A percentile compares a stretch with the other conserved stretches of the same genome.
phyloP scores from a whole-genome alignment of 2,888 invertebrate species.

The Arenicola marina region DNA sequence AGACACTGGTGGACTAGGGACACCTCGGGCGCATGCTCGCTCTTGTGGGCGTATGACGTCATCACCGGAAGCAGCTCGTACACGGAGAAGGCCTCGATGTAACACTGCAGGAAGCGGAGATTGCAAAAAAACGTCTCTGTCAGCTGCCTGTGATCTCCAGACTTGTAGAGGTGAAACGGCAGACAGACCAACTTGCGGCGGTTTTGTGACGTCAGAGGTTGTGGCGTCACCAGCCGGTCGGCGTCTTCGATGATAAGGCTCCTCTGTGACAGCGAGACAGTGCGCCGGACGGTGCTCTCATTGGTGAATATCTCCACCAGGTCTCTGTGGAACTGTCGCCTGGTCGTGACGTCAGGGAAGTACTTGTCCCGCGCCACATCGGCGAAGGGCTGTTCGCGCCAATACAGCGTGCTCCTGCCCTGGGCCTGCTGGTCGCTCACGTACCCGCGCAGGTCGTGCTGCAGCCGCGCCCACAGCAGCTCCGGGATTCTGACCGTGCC shows the following conservation, averaged over 20 bases:
- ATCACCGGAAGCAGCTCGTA: slow-evolving; percentile 68
- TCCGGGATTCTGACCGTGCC: slow-evolving; percentile 50
- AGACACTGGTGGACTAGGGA: not conserved
- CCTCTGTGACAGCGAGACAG: slow-evolving; percentile 41
- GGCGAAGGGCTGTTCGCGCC: slow-evolving; percentile 53
- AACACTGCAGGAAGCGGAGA: slow-evolving; percentile 41
- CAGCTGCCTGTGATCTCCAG: not conserved
- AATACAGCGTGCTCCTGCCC: slow-evolving; percentile 45
- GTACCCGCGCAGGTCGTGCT: slow-evolving; percentile 47
- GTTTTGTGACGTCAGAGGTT: slow-evolving; percentile 10
- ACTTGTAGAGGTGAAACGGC: slow-evolving; percentile 10
- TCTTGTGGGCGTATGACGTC: too few species aligned
- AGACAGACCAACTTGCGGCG: slow-evolving; percentile 7
- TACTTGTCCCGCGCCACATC: slow-evolving; percentile 44
- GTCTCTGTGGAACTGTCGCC: slow-evolving; percentile 38
- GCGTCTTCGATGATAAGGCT: slow-evolving; percentile 44
- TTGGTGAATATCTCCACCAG: slow-evolving; percentile 42
- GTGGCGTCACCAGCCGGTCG: slow-evolving; percentile 49
- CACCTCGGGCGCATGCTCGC: too few species aligned
- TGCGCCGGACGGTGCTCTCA: slow-evolving; percentile 41
- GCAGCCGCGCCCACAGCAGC: slow-evolving; percentile 48
- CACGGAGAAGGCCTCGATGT: slow-evolving; percentile 47
- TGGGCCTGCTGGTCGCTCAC: slow-evolving; percentile 45
- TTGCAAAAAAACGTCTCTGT: slow-evolving; percentile 29
- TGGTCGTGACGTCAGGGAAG: slow-evolving; percentile 27